Evolutionary conservation across 2,888 invertebrate genomes (phyloP), one percentile per base, ranked within the genome.

Genomic region (Embidobia sp.): DNA sequence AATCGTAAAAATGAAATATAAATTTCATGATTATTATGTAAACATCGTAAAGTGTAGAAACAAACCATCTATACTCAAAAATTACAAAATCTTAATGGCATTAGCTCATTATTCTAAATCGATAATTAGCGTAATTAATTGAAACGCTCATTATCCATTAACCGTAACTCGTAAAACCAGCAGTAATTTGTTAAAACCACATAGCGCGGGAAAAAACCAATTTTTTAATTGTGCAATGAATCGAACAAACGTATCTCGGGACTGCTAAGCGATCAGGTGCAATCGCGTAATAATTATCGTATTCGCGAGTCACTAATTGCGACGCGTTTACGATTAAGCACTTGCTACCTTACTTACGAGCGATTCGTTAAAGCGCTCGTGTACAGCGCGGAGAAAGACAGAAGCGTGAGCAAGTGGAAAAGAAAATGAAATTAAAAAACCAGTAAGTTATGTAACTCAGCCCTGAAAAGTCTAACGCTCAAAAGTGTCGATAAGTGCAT

Each of bases 251-350:
- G 42, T 67, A 73, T 67, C 66, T 42, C 61, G 35, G 22, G 42
- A 15, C 29, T 53, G 19, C 31, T 31, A 55, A 63, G 44, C 74
- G 78, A 78, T 78, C 78, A 78, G 74, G 74, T 78, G 78, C 78
- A 78, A 74, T 78, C 78, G 78, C 74, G 70, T 74, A 78, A 74
- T 78, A 74, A 78, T 78, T 78, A 78, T 78, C 78, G 78, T 78
- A 74, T 73, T 74, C 74, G 78, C 78, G 78, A 74, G 78, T 78
- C 78, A 78, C 78, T 78, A 78, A 78, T 78, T 78, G 78, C 78
- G 70, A 70, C 74, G 70, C 78, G 66, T 74, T 74, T 66, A 70
- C 77, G 73, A 78, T 78, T 78, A 78, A 78, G 59, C 69, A 66
- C 74, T 74, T 53, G 74, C 78, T 70, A 74, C 78, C 69, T 78